Evolutionary conservation across 2,797 vertebrate species (phyloP).

Genomic region (Malacoctenus gilli): DNA sequence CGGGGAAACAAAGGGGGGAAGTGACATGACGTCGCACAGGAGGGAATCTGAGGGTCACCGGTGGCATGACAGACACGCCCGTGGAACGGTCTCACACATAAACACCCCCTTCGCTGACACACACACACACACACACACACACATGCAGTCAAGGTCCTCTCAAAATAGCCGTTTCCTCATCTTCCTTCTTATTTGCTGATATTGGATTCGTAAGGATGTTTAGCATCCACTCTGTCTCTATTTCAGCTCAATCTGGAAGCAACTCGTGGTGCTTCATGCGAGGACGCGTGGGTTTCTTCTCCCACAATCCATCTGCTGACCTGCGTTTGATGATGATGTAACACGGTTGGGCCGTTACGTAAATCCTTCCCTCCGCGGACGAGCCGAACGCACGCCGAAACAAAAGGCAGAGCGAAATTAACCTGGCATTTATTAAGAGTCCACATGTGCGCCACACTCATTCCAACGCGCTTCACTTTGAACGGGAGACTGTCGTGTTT

Average conservation of each 20-base stretch:
- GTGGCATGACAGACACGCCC: slow-evolving; percentile 81
- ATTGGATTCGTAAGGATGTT: slow-evolving; percentile 65
- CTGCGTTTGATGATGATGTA: slow-evolving; percentile 31
- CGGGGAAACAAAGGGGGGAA: slow-evolving; percentile 90
- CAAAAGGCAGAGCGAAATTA: slow-evolving; percentile 17
- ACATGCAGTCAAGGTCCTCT: slow-evolving; percentile 52
- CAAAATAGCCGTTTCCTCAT: slow-evolving; percentile 68
- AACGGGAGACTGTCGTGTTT: slow-evolving; percentile 43
- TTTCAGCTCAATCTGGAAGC: slow-evolving; percentile 35
- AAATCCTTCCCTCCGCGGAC: too few species aligned
- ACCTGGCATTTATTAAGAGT: slow-evolving; percentile 9
- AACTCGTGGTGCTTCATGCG: too few species aligned
- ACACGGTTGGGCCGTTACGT: background rate
- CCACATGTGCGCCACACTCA: slow-evolving; percentile 16
- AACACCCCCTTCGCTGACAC: slow-evolving; percentile 50
- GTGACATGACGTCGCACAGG: slow-evolving; percentile 80
- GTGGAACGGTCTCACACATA: slow-evolving; percentile 65
- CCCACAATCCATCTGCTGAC: slow-evolving; percentile 19
- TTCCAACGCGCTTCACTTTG: slow-evolving; percentile 15
- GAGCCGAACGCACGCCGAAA: too few species aligned
- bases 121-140: slow-evolving; percentile 43
- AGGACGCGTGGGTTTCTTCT: too few species aligned
- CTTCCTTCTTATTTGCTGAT: slow-evolving; percentile 46
- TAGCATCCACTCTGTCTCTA: slow-evolving; percentile 39
- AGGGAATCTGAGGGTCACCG: slow-evolving; percentile 80